phyloP scores from a whole-genome alignment of 2,113 vertebrate species.

The Corythoichthys haematopterus region DNA sequence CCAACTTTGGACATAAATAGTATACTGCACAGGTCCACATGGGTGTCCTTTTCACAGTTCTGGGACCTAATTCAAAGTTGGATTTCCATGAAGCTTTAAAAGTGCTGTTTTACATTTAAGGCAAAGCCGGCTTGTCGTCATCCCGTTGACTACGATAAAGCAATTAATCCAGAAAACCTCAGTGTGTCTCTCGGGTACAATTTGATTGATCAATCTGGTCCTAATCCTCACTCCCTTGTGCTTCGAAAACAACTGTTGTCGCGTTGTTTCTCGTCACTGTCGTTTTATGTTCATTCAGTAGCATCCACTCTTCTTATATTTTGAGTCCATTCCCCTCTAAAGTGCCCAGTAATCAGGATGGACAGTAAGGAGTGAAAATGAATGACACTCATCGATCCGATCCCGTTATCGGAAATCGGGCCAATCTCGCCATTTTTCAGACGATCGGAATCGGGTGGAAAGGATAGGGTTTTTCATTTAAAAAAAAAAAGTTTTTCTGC shows the following conservation, averaged over 20 bases:
- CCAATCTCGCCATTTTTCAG: too few species aligned
- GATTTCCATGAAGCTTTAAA: not conserved
- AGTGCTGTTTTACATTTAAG: not conserved
- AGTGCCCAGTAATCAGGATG: not conserved
- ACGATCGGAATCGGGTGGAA: too few species aligned
- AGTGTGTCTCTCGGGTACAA: constrained; percentile 37
- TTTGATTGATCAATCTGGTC: constrained; percentile 31
- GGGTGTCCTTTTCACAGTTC: not conserved
- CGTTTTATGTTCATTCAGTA: not conserved
- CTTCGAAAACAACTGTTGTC: constrained; percentile 46
- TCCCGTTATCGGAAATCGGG: too few species aligned
- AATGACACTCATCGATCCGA: constrained; percentile 10
- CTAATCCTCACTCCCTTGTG: constrained; percentile 53
- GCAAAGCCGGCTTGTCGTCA: not conserved
- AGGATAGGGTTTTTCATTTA: too few species aligned
- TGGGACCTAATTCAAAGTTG: not conserved
- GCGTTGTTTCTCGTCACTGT: not conserved
- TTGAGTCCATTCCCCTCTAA: not conserved
- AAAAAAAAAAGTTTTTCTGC: too few species aligned
- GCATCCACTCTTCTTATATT: not conserved
- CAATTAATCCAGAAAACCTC: constrained; percentile 49
- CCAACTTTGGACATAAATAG: not conserved
- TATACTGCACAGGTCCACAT: not conserved
- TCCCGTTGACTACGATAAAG: constrained; percentile 42
- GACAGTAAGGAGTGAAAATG: not conserved